phyloP scores from a whole-genome alignment of 2,888 invertebrate species.

The Acanthosoma haemorrhoidale region DNA sequence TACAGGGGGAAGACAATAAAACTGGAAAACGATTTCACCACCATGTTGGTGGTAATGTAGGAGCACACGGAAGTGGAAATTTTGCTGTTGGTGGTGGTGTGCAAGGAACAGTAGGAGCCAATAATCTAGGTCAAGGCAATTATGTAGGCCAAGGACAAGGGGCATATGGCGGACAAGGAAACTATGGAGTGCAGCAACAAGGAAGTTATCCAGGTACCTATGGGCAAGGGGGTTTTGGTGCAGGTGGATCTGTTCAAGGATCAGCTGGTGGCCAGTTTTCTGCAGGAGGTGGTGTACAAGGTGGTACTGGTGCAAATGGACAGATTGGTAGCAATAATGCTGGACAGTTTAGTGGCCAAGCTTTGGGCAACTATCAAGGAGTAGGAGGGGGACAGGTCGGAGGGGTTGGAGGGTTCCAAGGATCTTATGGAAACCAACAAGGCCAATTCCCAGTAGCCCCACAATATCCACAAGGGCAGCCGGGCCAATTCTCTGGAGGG shows the following conservation, averaged over 20 bases:
- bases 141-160: constrained; percentile 25
- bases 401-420: background rate
- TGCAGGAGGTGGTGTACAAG: constrained; percentile 11
- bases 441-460: background rate
- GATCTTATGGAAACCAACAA: background rate
- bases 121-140: background rate
- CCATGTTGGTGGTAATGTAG: constrained; percentile 28
- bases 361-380: constrained; percentile 12
- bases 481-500: constrained; percentile 14
- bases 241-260: constrained; percentile 29
- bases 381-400: constrained; percentile 11
- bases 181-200: constrained; percentile 3
- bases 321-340: background rate
- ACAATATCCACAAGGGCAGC: background rate
- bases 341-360: constrained; percentile 14
- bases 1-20: background rate
- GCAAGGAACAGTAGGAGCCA: constrained; percentile 3
- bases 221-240: constrained; percentile 27
- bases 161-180: background rate
- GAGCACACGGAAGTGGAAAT: constrained; percentile 26
- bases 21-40: constrained; percentile 15
- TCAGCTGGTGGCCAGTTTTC: constrained; percentile 16
- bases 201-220: background rate
- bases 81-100: constrained; percentile 29
- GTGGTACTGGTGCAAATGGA: background rate